phyloP scores from a whole-genome alignment of 2,113 vertebrate genomes.

The Colaptes auratus region DNA sequence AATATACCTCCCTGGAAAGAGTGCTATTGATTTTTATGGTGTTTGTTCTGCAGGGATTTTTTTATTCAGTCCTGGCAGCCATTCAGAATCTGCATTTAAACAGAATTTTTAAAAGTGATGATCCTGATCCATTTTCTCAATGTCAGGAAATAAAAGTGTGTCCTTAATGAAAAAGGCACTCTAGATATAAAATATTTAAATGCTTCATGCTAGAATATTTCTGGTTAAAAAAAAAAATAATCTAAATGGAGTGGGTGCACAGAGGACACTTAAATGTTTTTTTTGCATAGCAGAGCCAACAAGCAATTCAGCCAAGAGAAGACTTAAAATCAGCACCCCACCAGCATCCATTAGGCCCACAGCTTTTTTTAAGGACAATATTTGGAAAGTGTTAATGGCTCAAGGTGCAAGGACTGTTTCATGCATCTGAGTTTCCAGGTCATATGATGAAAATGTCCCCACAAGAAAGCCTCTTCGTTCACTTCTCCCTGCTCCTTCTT shows the following conservation, averaged over 20 bases:
- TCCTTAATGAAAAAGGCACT: conserved; percentile 57
- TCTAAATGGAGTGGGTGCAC: background rate
- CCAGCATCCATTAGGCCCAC: background rate
- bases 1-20: conserved; percentile 16
- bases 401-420: background rate
- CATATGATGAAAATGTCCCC: background rate
- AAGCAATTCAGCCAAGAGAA: background rate
- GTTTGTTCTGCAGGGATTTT: conserved; percentile 46
- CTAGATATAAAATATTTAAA: conserved; percentile 57
- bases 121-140: conserved; percentile 39
- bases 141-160: conserved; percentile 26
- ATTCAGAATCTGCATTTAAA: conserved; percentile 62
- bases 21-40: conserved; percentile 37
- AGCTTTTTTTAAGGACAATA: conserved; percentile 1
- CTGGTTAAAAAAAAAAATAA: background rate
- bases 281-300: background rate
- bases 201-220: conserved; percentile 14
- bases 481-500: background rate
- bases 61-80: conserved; percentile 31
- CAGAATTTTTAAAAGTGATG: conserved; percentile 35
- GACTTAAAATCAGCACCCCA: conserved; percentile 1
- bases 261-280: background rate
- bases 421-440: background rate
- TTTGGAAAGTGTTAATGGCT: conserved; percentile 25
- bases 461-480: background rate